phyloP scores from a whole-genome alignment of 2,888 invertebrate genomes.

The Pyrochroa serraticornis region DNA sequence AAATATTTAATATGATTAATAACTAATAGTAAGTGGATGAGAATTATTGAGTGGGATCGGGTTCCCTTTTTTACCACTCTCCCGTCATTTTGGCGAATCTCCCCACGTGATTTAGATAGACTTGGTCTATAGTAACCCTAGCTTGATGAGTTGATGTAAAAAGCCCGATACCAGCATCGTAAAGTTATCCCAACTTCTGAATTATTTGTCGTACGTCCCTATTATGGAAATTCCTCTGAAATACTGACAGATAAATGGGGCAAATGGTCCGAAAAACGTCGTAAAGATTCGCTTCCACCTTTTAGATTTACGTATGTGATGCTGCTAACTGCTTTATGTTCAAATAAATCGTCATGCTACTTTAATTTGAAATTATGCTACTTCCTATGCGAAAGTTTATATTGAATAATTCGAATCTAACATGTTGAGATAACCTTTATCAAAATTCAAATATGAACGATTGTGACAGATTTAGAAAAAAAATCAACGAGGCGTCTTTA shows the following conservation, averaged over 20 bases:
- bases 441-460: too few relatives aligned
- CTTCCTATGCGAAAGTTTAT: neutral
- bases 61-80: too few relatives aligned
- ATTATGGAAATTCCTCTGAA: slow-evolving; percentile 49
- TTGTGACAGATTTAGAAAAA: too few relatives aligned
- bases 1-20: too few relatives aligned
- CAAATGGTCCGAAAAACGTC: slow-evolving; percentile 50
- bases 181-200: slow-evolving; percentile 40
- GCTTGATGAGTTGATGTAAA: slow-evolving; percentile 18
- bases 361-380: neutral
- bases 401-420: too few relatives aligned
- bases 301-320: slow-evolving; percentile 37
- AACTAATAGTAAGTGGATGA: too few relatives aligned
- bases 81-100: too few relatives aligned
- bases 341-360: slow-evolving; percentile 24
- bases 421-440: too few relatives aligned
- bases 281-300: slow-evolving; percentile 41
- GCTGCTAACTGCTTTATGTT: slow-evolving; percentile 32
- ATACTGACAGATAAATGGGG: slow-evolving; percentile 48
- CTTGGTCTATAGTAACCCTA: slow-evolving; percentile 6
- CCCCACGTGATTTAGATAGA: too few relatives aligned
- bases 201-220: slow-evolving; percentile 47
- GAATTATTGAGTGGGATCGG: too few relatives aligned
- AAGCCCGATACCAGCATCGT: slow-evolving; percentile 32
- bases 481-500: too few relatives aligned